phyloP scores from a whole-genome alignment of 2,888 invertebrate species.

The Archips crataeganus region DNA sequence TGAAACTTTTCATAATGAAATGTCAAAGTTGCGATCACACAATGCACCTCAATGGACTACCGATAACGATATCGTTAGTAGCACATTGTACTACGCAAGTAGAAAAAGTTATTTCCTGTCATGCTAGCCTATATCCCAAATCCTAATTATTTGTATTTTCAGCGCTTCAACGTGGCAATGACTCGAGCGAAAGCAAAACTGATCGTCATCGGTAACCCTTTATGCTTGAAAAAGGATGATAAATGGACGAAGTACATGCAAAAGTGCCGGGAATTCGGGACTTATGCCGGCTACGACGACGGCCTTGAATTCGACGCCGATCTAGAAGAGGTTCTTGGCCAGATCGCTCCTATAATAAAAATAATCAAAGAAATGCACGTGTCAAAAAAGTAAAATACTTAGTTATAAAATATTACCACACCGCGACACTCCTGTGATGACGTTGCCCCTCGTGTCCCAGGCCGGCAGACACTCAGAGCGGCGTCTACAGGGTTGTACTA shows the following conservation, averaged over 20 bases:
- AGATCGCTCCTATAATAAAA: slow-evolving; percentile 40
- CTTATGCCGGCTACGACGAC: slow-evolving; percentile 64
- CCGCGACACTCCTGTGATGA: too few species aligned
- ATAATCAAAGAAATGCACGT: slow-evolving; percentile 5
- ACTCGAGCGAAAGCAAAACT: slow-evolving; percentile 90
- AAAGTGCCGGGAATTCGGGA: slow-evolving; percentile 59
- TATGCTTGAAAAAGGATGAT: slow-evolving; percentile 64
- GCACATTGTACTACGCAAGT: too few species aligned
- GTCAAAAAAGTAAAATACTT: not conserved
- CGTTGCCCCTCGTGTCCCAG: too few species aligned
- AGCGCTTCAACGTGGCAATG: slow-evolving; percentile 91
- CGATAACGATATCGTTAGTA: too few species aligned
- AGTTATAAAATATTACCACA: too few species aligned
- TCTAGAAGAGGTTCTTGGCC: slow-evolving; percentile 29
- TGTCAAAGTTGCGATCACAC: too few species aligned
- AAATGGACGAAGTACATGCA: slow-evolving; percentile 73
- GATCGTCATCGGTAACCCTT: slow-evolving; percentile 85
- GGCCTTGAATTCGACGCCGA: slow-evolving; percentile 25
- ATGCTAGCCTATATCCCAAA: too few species aligned
- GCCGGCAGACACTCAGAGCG: too few species aligned
- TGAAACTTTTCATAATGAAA: too few species aligned
- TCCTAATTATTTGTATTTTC: slow-evolving; percentile 53
- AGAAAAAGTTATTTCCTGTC: too few species aligned
- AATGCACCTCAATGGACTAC: too few species aligned
- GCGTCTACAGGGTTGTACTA: too few species aligned